phyloP scores from a whole-genome alignment of 64 coral and sea anemone genomes.

The Acropora yongei region DNA sequence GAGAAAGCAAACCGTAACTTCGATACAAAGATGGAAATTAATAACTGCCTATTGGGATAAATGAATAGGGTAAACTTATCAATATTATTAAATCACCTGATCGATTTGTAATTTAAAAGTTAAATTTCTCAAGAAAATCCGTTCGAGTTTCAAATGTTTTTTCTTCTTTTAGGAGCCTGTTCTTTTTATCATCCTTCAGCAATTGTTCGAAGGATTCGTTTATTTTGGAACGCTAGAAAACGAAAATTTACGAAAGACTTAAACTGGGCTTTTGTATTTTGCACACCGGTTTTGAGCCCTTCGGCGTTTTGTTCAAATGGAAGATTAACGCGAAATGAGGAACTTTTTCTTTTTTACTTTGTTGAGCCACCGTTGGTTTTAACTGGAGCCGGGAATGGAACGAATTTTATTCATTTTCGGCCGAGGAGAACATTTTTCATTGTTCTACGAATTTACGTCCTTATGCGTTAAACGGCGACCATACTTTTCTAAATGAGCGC shows the following conservation, averaged over 20 bases:
- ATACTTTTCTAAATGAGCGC: neutral
- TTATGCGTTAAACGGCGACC: neutral
- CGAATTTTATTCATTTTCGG: neutral
- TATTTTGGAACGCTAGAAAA: too few species aligned
- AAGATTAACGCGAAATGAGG: neutral
- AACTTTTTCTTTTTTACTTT: neutral
- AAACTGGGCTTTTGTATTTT: neutral
- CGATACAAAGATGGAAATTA: conserved; percentile 4
- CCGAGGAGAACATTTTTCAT: neutral
- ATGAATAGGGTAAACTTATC: too few species aligned
- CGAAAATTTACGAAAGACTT: too few species aligned
- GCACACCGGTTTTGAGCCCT: neutral
- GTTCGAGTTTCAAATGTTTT: neutral
- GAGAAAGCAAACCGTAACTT: conserved; percentile 4
- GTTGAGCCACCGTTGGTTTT: neutral
- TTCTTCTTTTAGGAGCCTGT: neutral
- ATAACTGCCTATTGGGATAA: neutral
- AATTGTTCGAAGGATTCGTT: too few species aligned
- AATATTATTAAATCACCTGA: conserved; percentile 39
- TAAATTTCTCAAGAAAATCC: neutral
- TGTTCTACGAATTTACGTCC: neutral
- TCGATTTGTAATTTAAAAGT: neutral
- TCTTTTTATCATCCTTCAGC: too few species aligned
- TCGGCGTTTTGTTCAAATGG: neutral
- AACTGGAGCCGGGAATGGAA: neutral